Conservation (phyloP, 2,797 vertebrate species). For the Melanogrammus aeglefinus region DNA sequence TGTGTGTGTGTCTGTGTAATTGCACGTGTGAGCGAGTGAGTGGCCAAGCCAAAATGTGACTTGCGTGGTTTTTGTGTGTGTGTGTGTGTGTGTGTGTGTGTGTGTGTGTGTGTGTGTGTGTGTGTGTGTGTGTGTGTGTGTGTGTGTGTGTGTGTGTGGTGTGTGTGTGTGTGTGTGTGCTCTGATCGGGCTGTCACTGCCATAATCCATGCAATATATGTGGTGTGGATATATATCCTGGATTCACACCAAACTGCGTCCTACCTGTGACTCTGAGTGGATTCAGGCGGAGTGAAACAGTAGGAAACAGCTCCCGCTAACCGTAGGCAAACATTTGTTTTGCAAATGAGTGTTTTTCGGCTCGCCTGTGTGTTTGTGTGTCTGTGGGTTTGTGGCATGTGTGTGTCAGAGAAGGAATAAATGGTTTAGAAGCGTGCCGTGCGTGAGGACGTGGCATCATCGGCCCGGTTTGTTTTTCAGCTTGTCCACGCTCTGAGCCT, state of each 20-base stretch:
- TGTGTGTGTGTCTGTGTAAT: constrained; percentile 12
- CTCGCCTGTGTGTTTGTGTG: neutral
- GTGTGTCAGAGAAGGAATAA: neutral
- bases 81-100: constrained; percentile 1
- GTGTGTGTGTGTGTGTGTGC: constrained; percentile 16
- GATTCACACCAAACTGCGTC: neutral
- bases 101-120: constrained; percentile 12
- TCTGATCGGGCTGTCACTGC: no score
- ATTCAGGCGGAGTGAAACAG: neutral
- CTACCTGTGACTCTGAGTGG: neutral
- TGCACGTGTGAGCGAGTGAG: constrained; percentile 5
- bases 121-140: neutral
- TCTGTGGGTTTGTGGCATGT: neutral
- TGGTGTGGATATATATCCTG: neutral
- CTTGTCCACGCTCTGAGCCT: no score
- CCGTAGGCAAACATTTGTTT: neutral
- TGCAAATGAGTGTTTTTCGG: neutral
- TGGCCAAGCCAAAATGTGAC: neutral
- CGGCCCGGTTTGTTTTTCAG: no score
- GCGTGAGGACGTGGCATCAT: neutral
- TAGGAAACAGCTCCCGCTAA: neutral
- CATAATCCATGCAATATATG: no score
- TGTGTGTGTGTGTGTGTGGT: constrained; percentile 1
- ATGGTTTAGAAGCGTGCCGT: neutral
- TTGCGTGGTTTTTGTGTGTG: constrained; percentile 6